Conservation (phyloP, 2,113 vertebrate genomes). For the Pelecanus crispus region DNA sequence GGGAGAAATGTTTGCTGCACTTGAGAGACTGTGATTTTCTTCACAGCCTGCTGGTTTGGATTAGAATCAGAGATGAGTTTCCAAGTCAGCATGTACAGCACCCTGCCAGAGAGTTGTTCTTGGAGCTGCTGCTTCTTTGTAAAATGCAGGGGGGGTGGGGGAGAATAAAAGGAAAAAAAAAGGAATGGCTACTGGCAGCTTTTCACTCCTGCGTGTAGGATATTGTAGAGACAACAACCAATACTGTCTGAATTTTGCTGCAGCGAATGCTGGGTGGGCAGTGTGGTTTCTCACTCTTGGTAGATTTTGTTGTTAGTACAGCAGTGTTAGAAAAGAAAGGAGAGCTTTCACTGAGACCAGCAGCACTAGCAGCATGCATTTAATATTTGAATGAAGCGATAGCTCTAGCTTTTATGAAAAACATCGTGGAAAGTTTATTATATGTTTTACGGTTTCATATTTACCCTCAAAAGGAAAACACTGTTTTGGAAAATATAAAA, state of each 20-base stretch:
- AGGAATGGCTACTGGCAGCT: not conserved
- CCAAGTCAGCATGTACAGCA: constrained; percentile 25
- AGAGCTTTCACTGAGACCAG: not conserved
- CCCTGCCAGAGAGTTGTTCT: constrained; percentile 32
- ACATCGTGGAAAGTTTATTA: not conserved
- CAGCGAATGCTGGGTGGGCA: not conserved
- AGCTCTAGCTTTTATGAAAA: not conserved
- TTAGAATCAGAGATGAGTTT: constrained; percentile 43
- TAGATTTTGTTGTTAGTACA: not conserved
- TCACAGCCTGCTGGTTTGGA: constrained; percentile 54
- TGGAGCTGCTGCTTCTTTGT: constrained; percentile 26
- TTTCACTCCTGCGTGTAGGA: not conserved
- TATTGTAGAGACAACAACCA: not conserved
- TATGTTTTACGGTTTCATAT: not conserved
- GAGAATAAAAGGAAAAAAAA: accelerated
- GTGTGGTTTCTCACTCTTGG: not conserved
- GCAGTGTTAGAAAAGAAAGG: not conserved
- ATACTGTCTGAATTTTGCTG: not conserved
- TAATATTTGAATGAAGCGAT: not conserved
- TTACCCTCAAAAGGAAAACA: not conserved
- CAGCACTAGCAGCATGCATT: not conserved
- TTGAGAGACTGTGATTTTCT: constrained; percentile 20
- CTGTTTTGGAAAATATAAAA: not conserved
- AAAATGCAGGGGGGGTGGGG: not conserved
- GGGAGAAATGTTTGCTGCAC: not conserved